Conservation (phyloP, 1,140 invertebrate genomes). For the Drosophila burlai region DNA sequence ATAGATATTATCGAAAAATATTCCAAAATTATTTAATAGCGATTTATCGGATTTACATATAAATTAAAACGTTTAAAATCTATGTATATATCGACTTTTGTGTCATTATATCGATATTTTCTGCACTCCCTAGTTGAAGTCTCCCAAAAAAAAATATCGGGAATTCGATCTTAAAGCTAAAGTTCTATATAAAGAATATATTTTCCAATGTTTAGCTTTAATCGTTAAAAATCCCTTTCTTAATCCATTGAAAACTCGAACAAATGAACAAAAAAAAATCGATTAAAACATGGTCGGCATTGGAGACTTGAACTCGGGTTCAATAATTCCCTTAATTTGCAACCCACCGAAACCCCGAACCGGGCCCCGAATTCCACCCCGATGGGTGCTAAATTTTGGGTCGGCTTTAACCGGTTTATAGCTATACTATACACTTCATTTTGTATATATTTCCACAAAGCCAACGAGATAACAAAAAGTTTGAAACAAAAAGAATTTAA, state of each 20-base stretch:
- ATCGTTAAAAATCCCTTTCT: not conserved
- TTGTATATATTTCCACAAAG: conserved; percentile 51
- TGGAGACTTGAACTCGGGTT: conserved; percentile 11
- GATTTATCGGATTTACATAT: too few species aligned
- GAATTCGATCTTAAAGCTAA: too few species aligned
- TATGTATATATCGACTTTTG: too few species aligned
- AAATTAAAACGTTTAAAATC: too few species aligned
- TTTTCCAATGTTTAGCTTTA: too few species aligned
- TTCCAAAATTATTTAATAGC: too few species aligned
- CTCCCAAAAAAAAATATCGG: too few species aligned
- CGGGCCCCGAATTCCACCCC: not conserved
- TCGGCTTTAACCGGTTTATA: conserved; percentile 69
- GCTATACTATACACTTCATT: not conserved
- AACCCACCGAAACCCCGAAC: not conserved
- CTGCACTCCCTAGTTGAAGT: too few species aligned
- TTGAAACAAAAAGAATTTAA: conserved; percentile 36
- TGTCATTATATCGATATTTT: too few species aligned
- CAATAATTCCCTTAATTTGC: conserved; percentile 34
- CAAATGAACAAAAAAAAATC: not conserved
- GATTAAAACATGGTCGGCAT: conserved; percentile 5
- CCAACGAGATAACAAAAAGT: conserved; percentile 47
- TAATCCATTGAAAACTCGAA: not conserved
- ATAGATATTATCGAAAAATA: too few species aligned
- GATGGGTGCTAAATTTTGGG: conserved; percentile 59
- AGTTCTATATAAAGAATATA: too few species aligned